Evolutionary conservation across 1,140 invertebrate species (phyloP).

Genomic region (Nephila pilipes): DNA sequence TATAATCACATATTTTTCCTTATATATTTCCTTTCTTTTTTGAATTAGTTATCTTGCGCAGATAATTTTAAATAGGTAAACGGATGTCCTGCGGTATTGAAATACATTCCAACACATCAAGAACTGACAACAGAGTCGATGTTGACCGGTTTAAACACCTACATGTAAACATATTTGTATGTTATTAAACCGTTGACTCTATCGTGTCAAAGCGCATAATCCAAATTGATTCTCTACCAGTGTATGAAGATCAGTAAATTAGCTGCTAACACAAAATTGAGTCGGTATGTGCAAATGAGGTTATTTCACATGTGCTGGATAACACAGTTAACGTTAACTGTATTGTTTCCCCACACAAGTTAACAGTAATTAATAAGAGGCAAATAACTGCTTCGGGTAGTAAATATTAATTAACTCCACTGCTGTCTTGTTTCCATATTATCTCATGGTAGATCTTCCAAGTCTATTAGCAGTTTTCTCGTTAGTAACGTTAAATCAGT

Average conservation of each 20-base stretch:
- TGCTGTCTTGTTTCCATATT: not conserved
- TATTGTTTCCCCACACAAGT: constrained; percentile 6
- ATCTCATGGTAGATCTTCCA: not conserved
- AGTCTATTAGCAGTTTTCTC: too few relatives aligned
- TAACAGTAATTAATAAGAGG: constrained; percentile 26
- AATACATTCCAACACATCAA: too few relatives aligned
- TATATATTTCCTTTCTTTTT: too few relatives aligned
- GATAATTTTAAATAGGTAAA: too few relatives aligned
- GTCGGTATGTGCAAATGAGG: constrained; percentile 17
- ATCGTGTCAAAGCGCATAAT: not conserved
- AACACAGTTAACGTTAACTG: not conserved
- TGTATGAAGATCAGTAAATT: not conserved
- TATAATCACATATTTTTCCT: too few relatives aligned
- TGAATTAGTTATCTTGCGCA: too few relatives aligned
- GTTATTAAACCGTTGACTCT: not conserved
- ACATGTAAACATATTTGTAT: too few relatives aligned
- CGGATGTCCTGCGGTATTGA: too few relatives aligned
- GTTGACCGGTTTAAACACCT: too few relatives aligned
- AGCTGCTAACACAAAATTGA: constrained; percentile 4
- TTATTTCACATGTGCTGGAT: not conserved
- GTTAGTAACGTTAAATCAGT: too few relatives aligned
- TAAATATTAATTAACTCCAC: constrained; percentile 32
- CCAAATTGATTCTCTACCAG: constrained; percentile 14
- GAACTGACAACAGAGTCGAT: too few relatives aligned
- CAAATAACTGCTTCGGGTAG: not conserved